Conservation (phyloP, 2,888 invertebrate species). For the Thera obeliscata region DNA sequence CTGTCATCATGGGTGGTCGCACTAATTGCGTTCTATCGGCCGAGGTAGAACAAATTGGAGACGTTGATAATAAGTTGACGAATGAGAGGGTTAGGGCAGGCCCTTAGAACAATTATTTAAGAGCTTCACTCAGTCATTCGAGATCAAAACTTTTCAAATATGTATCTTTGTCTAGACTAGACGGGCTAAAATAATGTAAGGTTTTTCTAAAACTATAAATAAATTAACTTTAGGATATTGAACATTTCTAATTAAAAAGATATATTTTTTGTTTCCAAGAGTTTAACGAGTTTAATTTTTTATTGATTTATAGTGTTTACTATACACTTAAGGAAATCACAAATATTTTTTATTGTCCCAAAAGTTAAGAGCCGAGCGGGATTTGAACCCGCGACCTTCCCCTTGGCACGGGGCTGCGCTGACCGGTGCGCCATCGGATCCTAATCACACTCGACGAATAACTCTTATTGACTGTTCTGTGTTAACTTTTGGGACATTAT, state of each 20-base stretch:
- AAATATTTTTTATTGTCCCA: no score
- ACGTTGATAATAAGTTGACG: constrained; percentile 40
- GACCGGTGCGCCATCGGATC: no score
- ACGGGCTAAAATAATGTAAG: neutral
- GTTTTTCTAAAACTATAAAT: neutral
- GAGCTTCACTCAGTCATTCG: neutral
- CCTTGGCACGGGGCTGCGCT: no score
- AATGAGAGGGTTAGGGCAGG: constrained; percentile 16
- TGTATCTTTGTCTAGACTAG: neutral
- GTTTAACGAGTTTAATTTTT: no score
- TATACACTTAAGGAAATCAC: no score
- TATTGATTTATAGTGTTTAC: no score
- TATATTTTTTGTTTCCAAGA: neutral
- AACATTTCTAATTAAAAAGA: neutral
- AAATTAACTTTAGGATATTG: neutral
- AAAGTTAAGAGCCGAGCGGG: no score
- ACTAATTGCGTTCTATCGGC: constrained; percentile 43
- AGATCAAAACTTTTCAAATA: neutral
- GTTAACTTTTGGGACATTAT: neutral
- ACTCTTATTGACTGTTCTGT: neutral
- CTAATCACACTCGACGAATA: no score
- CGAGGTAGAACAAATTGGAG: constrained; percentile 39
- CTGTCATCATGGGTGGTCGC: constrained; percentile 44
- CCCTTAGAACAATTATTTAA: neutral
- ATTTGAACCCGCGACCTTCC: no score